Base-by-base conservation (phyloP, 2,888 invertebrate species). In the Drosophila nr. perissopoda region DNA sequence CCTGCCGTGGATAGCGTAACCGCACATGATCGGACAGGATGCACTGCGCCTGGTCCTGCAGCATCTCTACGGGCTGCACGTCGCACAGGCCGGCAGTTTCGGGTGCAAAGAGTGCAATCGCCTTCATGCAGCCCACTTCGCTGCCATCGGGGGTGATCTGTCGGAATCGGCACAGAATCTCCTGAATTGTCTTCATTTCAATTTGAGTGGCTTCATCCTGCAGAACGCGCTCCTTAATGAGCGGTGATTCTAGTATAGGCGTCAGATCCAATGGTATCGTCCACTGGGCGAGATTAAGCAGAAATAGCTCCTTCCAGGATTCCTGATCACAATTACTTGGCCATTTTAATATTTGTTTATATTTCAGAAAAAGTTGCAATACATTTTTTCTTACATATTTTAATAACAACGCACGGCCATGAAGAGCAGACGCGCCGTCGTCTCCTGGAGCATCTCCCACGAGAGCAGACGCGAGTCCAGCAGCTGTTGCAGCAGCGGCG, bases 51-150 rank as follows among this genome's bases (percentile, higher is more conserved):
- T 98, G 98, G 92, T 98, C 98, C 93, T 98, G 98, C 27, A 98
- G 94, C 96, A 97, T 97, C 93, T 98, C 98, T 16, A 98, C 97
- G 0, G 98, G 97, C 88, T 97, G 97, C 0, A 97, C 96, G 91
- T 98, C 98, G 79, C 96, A 96, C 49, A 98, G 93, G 0, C 97
- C 97, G 0, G 96, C 94, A 0, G 97, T 97, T 92, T 98, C 98
- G 96, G 98, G 98, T 53, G 97, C 97, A 93, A 98, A 98, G 8
- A 98, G 94, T 10, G 97, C 96, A 61, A 98, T 97, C 0, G 98
- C 98, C 93, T 98, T 98, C 96, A 98, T 97, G 92, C 98, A 98
- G 25, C 98, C 98, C 90, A 98, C 98, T 93, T 99, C 98, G 79
- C 97, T 98, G 63, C 96, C 96, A 91, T 98, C 98, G 0, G 98